Conservation (phyloP, 2,797 vertebrate species). For the Cygnus olor region DNA sequence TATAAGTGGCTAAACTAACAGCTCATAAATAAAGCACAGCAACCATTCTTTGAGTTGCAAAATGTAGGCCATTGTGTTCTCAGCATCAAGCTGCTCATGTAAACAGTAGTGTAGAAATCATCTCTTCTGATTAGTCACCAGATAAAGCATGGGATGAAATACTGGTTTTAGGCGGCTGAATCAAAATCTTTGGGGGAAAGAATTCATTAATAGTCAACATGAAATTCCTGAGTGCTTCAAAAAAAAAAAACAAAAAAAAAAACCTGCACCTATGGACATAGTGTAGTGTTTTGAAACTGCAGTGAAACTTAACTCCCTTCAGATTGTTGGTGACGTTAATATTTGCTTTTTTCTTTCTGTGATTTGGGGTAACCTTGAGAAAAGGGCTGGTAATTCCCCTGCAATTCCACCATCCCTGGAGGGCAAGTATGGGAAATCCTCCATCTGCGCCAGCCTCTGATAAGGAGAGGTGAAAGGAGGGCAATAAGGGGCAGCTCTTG, state of each 20-base stretch:
- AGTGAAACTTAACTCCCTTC: neutral
- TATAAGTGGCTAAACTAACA: neutral
- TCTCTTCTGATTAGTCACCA: neutral
- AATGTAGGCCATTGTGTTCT: neutral
- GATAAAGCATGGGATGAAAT: neutral
- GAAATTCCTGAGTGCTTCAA: neutral
- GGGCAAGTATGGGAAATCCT: neutral
- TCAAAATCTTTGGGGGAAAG: neutral
- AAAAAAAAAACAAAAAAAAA: too few relatives aligned
- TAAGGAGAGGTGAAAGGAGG: neutral
- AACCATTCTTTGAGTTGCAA: neutral
- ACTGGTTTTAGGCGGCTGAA: neutral
- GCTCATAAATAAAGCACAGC: slow-evolving; percentile 9
- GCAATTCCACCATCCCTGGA: neutral
- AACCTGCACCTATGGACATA: neutral
- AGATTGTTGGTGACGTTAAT: neutral
- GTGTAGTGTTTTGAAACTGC: neutral
- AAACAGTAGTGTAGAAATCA: slow-evolving; percentile 24
- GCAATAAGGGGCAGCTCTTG: neutral
- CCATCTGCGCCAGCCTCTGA: neutral
- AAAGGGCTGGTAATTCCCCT: neutral
- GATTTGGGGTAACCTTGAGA: neutral
- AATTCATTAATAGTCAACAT: neutral
- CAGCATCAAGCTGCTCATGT: neutral
- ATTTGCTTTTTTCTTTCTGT: neutral